Conservation (phyloP, 2,113 vertebrate genomes). For the Centropristis striata region DNA sequence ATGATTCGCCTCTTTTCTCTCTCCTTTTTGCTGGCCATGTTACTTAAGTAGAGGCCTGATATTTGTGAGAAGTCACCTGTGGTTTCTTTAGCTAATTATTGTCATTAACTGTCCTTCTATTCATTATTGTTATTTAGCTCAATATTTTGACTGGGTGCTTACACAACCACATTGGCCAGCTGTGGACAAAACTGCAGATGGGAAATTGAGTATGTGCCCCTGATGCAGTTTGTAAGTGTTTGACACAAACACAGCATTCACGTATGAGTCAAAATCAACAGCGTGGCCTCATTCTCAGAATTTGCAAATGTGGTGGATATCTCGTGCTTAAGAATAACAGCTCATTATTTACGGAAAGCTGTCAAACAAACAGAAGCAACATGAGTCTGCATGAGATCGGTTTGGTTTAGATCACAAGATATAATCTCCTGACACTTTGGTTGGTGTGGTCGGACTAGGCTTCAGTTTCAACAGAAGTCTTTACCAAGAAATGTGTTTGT, state of each 20-base stretch:
- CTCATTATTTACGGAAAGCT: slow-evolving; percentile 10
- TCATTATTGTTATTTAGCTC: slow-evolving; percentile 19
- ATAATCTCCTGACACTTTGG: slow-evolving; percentile 15
- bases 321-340: background rate
- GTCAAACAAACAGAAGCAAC: slow-evolving; percentile 33
- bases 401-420: slow-evolving; percentile 21
- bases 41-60: slow-evolving; percentile 25
- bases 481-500: slow-evolving; percentile 15
- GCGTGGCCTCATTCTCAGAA: background rate
- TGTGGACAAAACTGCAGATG: background rate
- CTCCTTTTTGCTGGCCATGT: slow-evolving; percentile 34
- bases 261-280: slow-evolving; percentile 19
- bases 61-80: slow-evolving; percentile 25
- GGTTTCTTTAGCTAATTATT: slow-evolving; percentile 46
- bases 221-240: background rate
- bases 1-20: slow-evolving; percentile 54
- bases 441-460: slow-evolving; percentile 13
- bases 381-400: background rate
- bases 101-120: slow-evolving; percentile 20
- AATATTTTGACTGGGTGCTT: slow-evolving; percentile 21
- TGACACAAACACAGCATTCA: background rate
- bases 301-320: background rate
- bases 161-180: background rate
- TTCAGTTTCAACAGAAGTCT: slow-evolving; percentile 31
- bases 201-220: background rate